Evolutionary conservation across 2,888 invertebrate genomes (phyloP), one percentile per base, ranked within the genome.

Genomic region (Melieria omissa): DNA sequence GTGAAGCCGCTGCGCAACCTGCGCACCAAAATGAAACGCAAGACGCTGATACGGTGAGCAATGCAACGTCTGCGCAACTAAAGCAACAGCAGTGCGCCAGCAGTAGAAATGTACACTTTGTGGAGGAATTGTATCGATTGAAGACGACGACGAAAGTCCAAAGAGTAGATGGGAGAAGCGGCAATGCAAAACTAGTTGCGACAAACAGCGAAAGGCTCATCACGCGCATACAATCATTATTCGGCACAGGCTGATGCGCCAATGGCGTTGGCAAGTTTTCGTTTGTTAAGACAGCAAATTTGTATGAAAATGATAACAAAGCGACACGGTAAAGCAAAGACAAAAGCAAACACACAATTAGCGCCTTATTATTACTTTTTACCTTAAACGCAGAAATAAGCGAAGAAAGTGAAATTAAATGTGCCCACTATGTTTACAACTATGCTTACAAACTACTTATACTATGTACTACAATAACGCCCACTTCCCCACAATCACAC

Each of bases 21-120:
- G 64, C 85, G 86, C 44, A 85, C 85, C 70, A 87, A 86, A 78
- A 83, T 86, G 62, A 87, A 86, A 75, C 82, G 86, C 41, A 87
- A 87, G 74, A 80, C 86, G 9, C 77, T 85, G 86, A 87, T 61
- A 52, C 71, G 71, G 71, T 71, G 65, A 71, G 64, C 64, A 29
- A 42, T 41, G 42, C 42, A 12, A 14, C 41, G 82, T 86, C 84
- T 85, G 80, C 78, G 58, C 79, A 46, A 14, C 45, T 42, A 29
- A 49, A 57, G 12, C 10, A 45, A 75, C 58, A 42, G 10, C n/a
- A 14, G 2, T 12, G 8, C 44, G 46, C 16, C 5, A 16, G 14
- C 41, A 54, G 16, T 54, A 49, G 8, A 9, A 52, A 65, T 55
- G 45, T 16, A 29, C 29, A 29, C 29, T 29, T 29, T 49, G 64